Conservation (phyloP, 2,888 invertebrate species). For the Eupithecia inturbata region DNA sequence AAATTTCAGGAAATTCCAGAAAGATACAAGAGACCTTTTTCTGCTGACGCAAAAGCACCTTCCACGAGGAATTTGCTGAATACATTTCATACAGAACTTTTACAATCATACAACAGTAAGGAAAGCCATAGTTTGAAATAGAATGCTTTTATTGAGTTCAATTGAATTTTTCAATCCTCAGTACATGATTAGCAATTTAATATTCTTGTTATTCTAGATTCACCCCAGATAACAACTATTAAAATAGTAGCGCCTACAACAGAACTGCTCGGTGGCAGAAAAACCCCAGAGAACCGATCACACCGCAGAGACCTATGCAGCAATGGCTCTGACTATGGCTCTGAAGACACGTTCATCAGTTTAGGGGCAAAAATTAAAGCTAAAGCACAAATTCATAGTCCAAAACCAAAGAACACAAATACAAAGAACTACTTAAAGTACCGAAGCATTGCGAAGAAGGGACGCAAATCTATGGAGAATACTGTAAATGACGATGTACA, state of each 20-base stretch:
- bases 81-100: constrained; percentile 69
- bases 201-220: constrained; percentile 54
- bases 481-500: constrained; percentile 52
- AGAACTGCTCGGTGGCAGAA: constrained; percentile 62
- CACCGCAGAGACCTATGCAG: constrained; percentile 63
- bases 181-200: not conserved
- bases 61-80: constrained; percentile 71
- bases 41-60: constrained; percentile 75
- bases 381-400: constrained; percentile 69
- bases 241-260: constrained; percentile 74
- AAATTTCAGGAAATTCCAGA: constrained; percentile 68
- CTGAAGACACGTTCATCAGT: constrained; percentile 80
- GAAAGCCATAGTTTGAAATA: not conserved
- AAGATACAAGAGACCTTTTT: constrained; percentile 75
- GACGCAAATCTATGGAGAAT: constrained; percentile 64
- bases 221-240: constrained; percentile 59
- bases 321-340: constrained; percentile 78
- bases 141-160: not conserved
- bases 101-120: constrained; percentile 72
- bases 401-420: constrained; percentile 64
- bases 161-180: not conserved
- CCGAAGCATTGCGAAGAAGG: constrained; percentile 66
- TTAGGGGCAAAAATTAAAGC: constrained; percentile 81
- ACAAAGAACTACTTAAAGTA: constrained; percentile 69
- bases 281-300: constrained; percentile 50